These are phyloP conservation scores for Agonopterix arenella DNA, from an alignment of 2,888 invertebrate species.

Conservation along the genomic window DNA sequence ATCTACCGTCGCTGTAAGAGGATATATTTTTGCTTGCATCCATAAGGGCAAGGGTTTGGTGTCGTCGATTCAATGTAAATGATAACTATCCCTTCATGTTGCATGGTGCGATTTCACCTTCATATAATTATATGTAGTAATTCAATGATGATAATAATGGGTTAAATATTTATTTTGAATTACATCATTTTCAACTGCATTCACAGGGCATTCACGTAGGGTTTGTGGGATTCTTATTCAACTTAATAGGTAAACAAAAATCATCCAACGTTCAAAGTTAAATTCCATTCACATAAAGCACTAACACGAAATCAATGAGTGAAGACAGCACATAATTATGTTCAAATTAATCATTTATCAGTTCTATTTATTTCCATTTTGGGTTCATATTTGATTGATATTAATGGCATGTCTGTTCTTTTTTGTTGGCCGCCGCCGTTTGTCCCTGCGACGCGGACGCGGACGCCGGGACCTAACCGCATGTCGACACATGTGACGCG, in stretches of 20 bases:
- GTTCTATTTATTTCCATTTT: slow-evolving; percentile 4
- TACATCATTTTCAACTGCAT: no score
- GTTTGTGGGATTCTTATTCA: no score
- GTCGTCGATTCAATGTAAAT: neutral
- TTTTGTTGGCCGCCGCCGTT: slow-evolving; percentile 40
- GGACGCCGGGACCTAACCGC: slow-evolving; percentile 21
- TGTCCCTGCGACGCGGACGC: slow-evolving; percentile 5
- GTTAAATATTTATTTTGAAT: no score
- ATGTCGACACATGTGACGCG: slow-evolving; percentile 15
- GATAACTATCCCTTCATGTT: neutral
- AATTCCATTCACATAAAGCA: neutral
- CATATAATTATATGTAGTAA: neutral
- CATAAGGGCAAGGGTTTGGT: neutral
- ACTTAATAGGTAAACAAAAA: neutral
- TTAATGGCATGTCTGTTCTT: slow-evolving; percentile 71
- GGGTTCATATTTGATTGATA: slow-evolving; percentile 10
- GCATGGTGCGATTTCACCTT: neutral
- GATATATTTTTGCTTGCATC: slow-evolving; percentile 3
- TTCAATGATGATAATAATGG: neutral
- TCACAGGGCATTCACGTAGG: no score
- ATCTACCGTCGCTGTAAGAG: slow-evolving; percentile 95
- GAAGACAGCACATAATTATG: slow-evolving; percentile 56
- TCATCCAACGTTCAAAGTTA: neutral
- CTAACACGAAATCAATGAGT: slow-evolving; percentile 44
- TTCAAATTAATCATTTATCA: slow-evolving; percentile 2